A percentile compares a stretch with the other conserved stretches of the same genome.
Evolutionary conservation across 92 coral and sea anemone genomes (phyloP).

Genomic region (Porites divaricata): DNA sequence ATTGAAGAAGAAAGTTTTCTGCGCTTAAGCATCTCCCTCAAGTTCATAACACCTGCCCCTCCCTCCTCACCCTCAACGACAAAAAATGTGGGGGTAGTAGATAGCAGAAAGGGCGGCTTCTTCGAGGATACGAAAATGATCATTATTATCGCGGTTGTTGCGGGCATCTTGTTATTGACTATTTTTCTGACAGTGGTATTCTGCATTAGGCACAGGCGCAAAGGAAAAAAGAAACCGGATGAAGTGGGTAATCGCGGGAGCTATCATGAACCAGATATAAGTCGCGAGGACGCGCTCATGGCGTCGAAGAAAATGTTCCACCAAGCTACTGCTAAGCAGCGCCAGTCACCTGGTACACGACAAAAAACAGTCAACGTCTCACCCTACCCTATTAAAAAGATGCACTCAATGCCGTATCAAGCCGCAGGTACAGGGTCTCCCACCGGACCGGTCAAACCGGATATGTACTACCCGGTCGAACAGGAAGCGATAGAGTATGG

Average conservation of each 20-base stretch:
- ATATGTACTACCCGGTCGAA: constrained; percentile 48
- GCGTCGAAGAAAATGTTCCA: constrained; percentile 93
- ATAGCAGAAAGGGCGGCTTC: constrained; percentile 55
- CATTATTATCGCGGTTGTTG: constrained; percentile 73
- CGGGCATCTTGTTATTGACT: constrained; percentile 61
- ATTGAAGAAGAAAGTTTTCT: constrained; percentile 55
- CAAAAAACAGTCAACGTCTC: constrained; percentile 48
- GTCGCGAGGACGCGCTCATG: constrained; percentile 83
- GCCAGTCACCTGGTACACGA: constrained; percentile 10
- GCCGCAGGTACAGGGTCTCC: constrained; percentile 47
- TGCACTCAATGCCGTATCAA: constrained; percentile 61
- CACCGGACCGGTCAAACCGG: constrained; percentile 40
- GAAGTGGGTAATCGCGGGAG: constrained; percentile 55
- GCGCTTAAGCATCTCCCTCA: constrained; percentile 8
- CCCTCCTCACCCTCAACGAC: background rate
- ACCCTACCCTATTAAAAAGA: constrained; percentile 61
- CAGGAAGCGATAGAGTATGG: constrained; percentile 52
- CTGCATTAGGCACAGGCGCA: constrained; percentile 58
- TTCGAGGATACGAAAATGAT: constrained; percentile 70
- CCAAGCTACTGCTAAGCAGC: constrained; percentile 63
- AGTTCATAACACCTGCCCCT: constrained; percentile 14
- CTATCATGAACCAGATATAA: constrained; percentile 83
- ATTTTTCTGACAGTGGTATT: constrained; percentile 59
- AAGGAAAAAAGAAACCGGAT: constrained; percentile 34
- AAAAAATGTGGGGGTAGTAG: constrained; percentile 37